Conservation (phyloP, 2,113 vertebrate species). For the Tor tambroides region DNA sequence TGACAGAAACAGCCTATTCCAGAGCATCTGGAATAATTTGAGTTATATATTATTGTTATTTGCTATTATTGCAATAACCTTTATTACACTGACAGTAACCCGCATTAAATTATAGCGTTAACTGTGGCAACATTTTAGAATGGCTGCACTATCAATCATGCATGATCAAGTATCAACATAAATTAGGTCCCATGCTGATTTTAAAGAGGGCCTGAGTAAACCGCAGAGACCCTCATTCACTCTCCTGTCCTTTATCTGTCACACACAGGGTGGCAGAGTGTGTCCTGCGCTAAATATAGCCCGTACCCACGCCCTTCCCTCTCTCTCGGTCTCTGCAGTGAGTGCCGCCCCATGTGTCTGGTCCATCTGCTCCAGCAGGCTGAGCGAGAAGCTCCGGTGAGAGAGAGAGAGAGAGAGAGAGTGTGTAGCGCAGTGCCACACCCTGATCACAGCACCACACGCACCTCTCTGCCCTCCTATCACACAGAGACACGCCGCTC, state of each 20-base stretch:
- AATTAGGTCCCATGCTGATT: not conserved
- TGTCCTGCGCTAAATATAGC: slow-evolving; percentile 72
- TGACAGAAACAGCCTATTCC: not conserved
- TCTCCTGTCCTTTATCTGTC: not conserved
- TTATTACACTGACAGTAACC: not conserved
- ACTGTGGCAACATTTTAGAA: not conserved
- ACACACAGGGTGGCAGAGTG: slow-evolving; percentile 55
- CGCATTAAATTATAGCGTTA: not conserved
- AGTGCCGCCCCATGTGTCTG: slow-evolving; percentile 69
- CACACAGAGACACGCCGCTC: not conserved
- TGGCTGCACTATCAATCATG: not conserved
- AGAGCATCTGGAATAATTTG: not conserved
- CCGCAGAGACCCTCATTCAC: not conserved
- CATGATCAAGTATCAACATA: not conserved
- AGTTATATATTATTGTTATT: not conserved
- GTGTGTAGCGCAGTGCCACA: slow-evolving; percentile 30
- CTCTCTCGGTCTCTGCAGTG: slow-evolving; percentile 50
- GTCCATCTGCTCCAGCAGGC: slow-evolving; percentile 71
- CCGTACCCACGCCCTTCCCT: slow-evolving; percentile 9
- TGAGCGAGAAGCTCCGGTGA: slow-evolving; percentile 57
- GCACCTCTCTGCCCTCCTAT: not conserved
- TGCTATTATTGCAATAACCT: not conserved
- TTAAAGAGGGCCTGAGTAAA: not conserved
- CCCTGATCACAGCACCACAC: slow-evolving; percentile 29
- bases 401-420: not conserved